phyloP scores from a whole-genome alignment of 2,888 invertebrate genomes.

The Operophtera brumata region DNA sequence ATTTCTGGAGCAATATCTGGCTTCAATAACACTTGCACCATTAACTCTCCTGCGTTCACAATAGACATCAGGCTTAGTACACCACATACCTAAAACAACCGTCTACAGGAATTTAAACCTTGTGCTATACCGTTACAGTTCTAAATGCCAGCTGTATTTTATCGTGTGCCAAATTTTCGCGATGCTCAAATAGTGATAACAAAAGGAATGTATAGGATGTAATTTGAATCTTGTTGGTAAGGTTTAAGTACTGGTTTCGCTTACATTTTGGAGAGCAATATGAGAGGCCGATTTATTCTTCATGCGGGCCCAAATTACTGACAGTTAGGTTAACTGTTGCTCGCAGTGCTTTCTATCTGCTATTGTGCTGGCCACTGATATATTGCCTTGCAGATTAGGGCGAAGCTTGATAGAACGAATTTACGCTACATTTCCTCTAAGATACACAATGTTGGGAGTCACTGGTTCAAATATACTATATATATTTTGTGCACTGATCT shows the following conservation, averaged over 20 bases:
- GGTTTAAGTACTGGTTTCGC: conserved; percentile 24
- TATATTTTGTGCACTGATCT: no score
- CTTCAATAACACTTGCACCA: conserved; percentile 74
- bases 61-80: conserved; percentile 56
- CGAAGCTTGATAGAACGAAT: conserved; percentile 40
- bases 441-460: conserved; percentile 3
- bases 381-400: conserved; percentile 54
- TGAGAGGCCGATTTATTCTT: conserved; percentile 60
- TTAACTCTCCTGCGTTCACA: conserved; percentile 65
- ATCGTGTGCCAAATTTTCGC: conserved; percentile 15
- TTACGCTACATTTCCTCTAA: conserved; percentile 24
- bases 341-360: conserved; percentile 63
- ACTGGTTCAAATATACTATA: no score
- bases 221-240: conserved; percentile 18
- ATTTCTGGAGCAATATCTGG: conserved; percentile 63
- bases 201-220: neutral
- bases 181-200: conserved; percentile 12
- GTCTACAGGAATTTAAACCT: conserved; percentile 39
- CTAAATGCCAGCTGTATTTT: conserved; percentile 19
- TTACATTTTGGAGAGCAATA: conserved; percentile 26
- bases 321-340: conserved; percentile 73
- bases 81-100: conserved; percentile 37
- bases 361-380: conserved; percentile 63
- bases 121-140: conserved; percentile 40
- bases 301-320: conserved; percentile 66